phyloP scores from a whole-genome alignment of 2,888 invertebrate genomes.

The Neoscelio sp. region DNA sequence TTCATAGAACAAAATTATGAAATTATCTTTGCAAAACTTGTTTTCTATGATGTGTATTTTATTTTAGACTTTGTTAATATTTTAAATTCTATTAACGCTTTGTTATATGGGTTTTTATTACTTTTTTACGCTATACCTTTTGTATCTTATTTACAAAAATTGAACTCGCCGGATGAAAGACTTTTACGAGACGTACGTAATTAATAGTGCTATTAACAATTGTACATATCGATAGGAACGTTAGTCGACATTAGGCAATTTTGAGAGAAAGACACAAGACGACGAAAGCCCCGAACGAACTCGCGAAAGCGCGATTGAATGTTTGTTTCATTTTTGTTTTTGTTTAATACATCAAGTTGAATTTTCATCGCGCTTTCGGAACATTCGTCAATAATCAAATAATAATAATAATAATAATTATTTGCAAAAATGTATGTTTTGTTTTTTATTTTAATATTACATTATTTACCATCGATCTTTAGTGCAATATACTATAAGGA shows the following conservation, averaged over 20 bases:
- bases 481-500: too few species aligned
- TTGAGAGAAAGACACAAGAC: conserved; percentile 1
- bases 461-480: too few species aligned
- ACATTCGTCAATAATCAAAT: too few species aligned
- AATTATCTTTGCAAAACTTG: background rate
- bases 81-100: too few species aligned
- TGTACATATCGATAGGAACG: conserved; percentile 63
- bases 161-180: conserved; percentile 35
- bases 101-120: background rate
- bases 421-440: too few species aligned
- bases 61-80: background rate
- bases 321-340: too few species aligned
- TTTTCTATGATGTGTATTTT: background rate
- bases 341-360: too few species aligned
- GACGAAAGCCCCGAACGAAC: too few species aligned
- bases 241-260: conserved; percentile 38
- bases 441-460: too few species aligned
- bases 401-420: too few species aligned
- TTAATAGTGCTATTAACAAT: conserved; percentile 54
- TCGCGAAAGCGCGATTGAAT: too few species aligned
- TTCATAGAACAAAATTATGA: background rate
- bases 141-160: background rate
- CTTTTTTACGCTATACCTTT: background rate
- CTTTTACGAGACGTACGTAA: conserved; percentile 32
- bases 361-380: too few species aligned